Base-by-base conservation (phyloP, 2,797 vertebrate genomes). In the Sorex maritimensis region DNA sequence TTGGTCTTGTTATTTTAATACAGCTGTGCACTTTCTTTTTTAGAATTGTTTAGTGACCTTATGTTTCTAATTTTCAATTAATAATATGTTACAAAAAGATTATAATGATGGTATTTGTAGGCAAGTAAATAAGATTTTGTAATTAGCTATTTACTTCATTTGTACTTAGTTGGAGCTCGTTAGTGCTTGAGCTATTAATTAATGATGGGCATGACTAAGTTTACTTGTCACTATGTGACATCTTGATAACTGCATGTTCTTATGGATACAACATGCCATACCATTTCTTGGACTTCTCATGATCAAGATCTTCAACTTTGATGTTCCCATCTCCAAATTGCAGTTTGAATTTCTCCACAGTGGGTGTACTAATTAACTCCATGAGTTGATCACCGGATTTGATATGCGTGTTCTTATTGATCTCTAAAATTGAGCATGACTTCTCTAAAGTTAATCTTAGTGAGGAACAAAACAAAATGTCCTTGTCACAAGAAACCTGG, bases 11-110 rank as follows among this genome's bases (percentile, higher is more conserved):
- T 83, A 41, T 3, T 23, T 86, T 75, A 17, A 63, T 67, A 80
- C 65, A 86, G 69, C 21, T 63, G 7, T 88, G 46, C 23, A 92
- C 13, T 93, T 65, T 79, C 90, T 15, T 69, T 69, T 30, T 69
- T 49, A 88, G 74, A 52, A 90, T 3, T 68, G n/a, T 87, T 85
- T 9, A 71, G 26, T 67, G 38, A 21, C 11, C 74, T 94, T 90
- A 58, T 88, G 17, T 75, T 93, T 88, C 88, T 92, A 77, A 49
- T 41, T 67, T 75, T 94, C 13, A 41, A 21, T 87, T 94, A 88
- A 86, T 69, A 61, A 24, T 52, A 26, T 78, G 7, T 82, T 95
- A 75, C n/a, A 67, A 46, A 41, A 55, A 74, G 12, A 81, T 73
- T n/a, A 26, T 80, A 79, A 91, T 75, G 26, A 63, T 73, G 11